Evolutionary conservation across 2,113 vertebrate genomes (phyloP), one percentile per base, ranked within the genome.

Genomic region (Zapornia atra): DNA sequence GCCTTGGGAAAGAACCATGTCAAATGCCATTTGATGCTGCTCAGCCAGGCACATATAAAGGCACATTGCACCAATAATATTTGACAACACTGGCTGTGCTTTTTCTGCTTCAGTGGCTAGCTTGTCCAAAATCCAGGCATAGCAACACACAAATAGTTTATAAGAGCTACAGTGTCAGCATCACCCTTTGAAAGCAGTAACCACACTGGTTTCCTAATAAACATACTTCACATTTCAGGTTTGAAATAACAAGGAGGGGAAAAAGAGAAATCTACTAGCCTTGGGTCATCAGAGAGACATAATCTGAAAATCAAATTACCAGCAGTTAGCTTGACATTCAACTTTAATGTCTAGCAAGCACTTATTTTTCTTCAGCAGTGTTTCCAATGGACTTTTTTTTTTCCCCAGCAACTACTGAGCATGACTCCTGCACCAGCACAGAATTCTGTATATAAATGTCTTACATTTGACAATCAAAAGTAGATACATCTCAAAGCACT

Each of bases 1-100:
- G 97, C 98, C 96, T 90, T 91, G 93, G 96, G 97, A 97, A 97
- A 98, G 95, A 97, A 76, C 59, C 86, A 92, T 48, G 11, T 97
- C 96, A 97, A 93, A 97, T 96, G 96, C 94, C 96, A 96, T 79
- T 97, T 94, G 95, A 96, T 95, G 94, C 95, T 98, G 97, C 94
- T 97, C 97, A 98, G 97, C 87, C 96, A 97, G 95, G 95, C 96
- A 97, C 85, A 57, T 42, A 97, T 86, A 97, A 96, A 97, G 92
- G 93, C 94, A 96, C 95, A 95, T 40, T 94, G 97, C 96, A 96
- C 96, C 97, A 88, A 98, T 97, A 97, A 92, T 98, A 97, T 97
- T 31, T 98, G 96, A 98, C 97, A 98, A 97, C 92, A 68, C 92
- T 96, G 88, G 94, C 88, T 84, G 97, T 97, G 97, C 95, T 97